Evolutionary conservation across 1,140 invertebrate species (phyloP).

Genomic region (Pseudobourletiella spinata): DNA sequence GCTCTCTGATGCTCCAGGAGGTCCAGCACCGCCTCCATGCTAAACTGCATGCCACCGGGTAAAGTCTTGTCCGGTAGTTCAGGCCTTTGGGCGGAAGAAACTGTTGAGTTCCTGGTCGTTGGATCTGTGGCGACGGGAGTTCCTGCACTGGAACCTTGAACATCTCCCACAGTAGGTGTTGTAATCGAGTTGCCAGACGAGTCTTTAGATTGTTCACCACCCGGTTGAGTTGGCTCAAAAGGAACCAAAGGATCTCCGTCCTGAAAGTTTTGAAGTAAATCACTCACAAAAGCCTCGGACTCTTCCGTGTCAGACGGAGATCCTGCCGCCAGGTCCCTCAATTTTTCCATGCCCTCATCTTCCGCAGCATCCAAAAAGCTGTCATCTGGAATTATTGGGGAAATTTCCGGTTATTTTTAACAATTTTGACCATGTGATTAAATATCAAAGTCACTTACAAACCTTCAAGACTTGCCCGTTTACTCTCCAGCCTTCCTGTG

Average conservation of each 20-base stretch:
- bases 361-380: slow-evolving; percentile 11
- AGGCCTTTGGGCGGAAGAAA: too few species aligned
- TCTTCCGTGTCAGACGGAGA: slow-evolving; percentile 23
- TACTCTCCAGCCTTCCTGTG: neutral
- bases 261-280: slow-evolving; percentile 33
- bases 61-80: too few species aligned
- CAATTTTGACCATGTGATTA: neutral
- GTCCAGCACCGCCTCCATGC: neutral
- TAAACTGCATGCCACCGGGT: neutral
- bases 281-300: slow-evolving; percentile 27
- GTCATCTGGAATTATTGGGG: neutral
- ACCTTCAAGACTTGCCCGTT: neutral
- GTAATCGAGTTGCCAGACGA: too few species aligned
- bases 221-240: too few species aligned
- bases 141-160: too few species aligned
- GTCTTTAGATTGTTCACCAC: too few species aligned
- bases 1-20: neutral
- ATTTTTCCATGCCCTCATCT: neutral
- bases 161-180: too few species aligned
- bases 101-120: too few species aligned
- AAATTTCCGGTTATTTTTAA: neutral
- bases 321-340: neutral
- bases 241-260: too few species aligned
- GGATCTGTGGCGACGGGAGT: too few species aligned
- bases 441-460: too few species aligned